phyloP scores from a whole-genome alignment of 2,888 invertebrate genomes.

The Eretmocerus hayati region DNA sequence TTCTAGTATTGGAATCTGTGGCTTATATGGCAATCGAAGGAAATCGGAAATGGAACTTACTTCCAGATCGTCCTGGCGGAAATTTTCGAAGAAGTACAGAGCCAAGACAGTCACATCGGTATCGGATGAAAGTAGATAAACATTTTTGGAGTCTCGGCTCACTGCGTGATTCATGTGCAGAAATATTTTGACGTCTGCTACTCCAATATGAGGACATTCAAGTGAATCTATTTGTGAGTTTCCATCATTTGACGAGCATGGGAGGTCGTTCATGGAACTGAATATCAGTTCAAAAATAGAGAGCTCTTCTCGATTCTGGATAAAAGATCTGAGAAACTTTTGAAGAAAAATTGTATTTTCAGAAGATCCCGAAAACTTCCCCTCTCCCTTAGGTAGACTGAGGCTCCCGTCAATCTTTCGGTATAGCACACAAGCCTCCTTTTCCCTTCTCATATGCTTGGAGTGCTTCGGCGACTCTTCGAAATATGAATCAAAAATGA shows the following conservation, averaged over 20 bases:
- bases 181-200: conserved; percentile 5
- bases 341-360: conserved; percentile 6
- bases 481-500: conserved; percentile 6
- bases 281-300: conserved; percentile 3
- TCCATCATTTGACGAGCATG: background rate
- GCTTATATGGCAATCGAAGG: too few relatives aligned
- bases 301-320: background rate
- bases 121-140: too few relatives aligned
- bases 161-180: background rate
- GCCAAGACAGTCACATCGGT: too few relatives aligned
- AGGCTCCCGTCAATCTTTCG: background rate
- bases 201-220: conserved; percentile 3
- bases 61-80: too few relatives aligned
- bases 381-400: background rate
- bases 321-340: conserved; percentile 1
- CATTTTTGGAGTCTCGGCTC: too few relatives aligned
- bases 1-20: too few relatives aligned
- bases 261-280: conserved; percentile 2
- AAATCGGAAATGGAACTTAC: too few relatives aligned
- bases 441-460: background rate
- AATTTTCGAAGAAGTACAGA: too few relatives aligned
- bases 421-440: background rate
- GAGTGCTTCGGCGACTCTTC: background rate
- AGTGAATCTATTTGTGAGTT: background rate
- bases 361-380: conserved; percentile 5